Conservation (phyloP, 2,888 invertebrate genomes). For the Aspidiotus rigidus region DNA sequence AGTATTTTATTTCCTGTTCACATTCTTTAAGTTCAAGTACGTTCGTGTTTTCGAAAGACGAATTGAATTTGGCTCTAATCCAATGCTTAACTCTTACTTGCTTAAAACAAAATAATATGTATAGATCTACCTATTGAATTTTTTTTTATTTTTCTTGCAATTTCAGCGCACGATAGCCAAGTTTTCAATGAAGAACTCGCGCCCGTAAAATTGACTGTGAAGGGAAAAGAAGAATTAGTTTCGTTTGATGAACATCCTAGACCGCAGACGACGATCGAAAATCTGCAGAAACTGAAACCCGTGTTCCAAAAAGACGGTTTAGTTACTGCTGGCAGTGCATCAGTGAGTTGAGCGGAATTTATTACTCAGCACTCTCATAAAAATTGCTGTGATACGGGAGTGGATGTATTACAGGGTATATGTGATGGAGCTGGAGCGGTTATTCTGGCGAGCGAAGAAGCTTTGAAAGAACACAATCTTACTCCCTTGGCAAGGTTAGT, state of each 20-base stretch:
- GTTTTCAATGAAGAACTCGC: conserved; percentile 82
- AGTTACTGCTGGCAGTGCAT: conserved; percentile 89
- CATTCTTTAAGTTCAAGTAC: no score
- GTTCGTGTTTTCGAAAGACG: no score
- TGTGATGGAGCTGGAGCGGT: conserved; percentile 95
- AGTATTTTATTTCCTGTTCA: no score
- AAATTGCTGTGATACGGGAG: not conserved
- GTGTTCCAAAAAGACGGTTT: conserved; percentile 91
- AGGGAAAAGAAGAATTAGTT: conserved; percentile 68
- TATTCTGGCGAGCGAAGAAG: conserved; percentile 82
- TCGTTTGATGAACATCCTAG: conserved; percentile 88
- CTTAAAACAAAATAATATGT: no score
- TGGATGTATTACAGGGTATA: conserved; percentile 62
- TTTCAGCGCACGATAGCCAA: conserved; percentile 73
- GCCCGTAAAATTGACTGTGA: conserved; percentile 73
- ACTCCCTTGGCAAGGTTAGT: conserved; percentile 85
- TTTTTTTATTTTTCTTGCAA: not conserved
- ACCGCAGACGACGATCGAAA: conserved; percentile 76
- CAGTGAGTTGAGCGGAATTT: conserved; percentile 51
- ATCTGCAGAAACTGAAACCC: conserved; percentile 71
- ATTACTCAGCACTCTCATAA: not conserved
- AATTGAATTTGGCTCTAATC: no score
- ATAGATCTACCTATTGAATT: no score
- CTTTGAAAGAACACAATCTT: conserved; percentile 66
- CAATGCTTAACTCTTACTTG: no score